phyloP scores from a whole-genome alignment of 1,140 invertebrate species.

The Vollenhovia emeryi region DNA sequence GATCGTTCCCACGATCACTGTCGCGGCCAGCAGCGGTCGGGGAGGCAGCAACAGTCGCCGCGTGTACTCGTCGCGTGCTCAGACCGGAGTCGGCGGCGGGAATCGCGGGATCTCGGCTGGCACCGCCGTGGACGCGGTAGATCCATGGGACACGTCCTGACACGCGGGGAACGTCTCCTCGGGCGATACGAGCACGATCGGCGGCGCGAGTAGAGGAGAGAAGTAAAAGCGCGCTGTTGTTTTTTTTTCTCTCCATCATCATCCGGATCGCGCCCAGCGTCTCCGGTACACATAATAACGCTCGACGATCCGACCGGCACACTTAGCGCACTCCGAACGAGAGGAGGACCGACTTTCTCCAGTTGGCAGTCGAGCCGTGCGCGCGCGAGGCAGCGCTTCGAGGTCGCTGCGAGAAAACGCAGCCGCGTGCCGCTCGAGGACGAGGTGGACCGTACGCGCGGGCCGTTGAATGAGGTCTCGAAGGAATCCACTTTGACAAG shows the following conservation, averaged over 20 bases:
- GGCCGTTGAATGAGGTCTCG: slow-evolving; percentile 7
- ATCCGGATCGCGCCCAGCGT: not conserved
- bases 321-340: slow-evolving; percentile 67
- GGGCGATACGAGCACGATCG: not conserved
- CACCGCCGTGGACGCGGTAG: not conserved
- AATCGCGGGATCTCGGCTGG: slow-evolving; percentile 3
- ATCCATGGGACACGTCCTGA: not conserved
- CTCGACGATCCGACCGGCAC: slow-evolving; percentile 63
- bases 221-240: slow-evolving; percentile 20
- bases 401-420: slow-evolving; percentile 58
- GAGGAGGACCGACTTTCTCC: slow-evolving; percentile 77
- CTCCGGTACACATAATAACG: slow-evolving; percentile 7
- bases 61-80: slow-evolving; percentile 15
- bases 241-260: too few relatives aligned
- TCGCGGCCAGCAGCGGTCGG: slow-evolving; percentile 24
- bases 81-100: not conserved
- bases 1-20: slow-evolving; percentile 54
- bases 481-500: not conserved
- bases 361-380: slow-evolving; percentile 59
- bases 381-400: slow-evolving; percentile 38
- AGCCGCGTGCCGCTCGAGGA: slow-evolving; percentile 6
- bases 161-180: not conserved
- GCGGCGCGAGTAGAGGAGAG: not conserved
- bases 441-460: not conserved
- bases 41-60: not conserved